A percentile compares a stretch with the other conserved stretches of the same genome.
phyloP scores from a whole-genome alignment of 2,797 vertebrate genomes.

The Brotula barbata region DNA sequence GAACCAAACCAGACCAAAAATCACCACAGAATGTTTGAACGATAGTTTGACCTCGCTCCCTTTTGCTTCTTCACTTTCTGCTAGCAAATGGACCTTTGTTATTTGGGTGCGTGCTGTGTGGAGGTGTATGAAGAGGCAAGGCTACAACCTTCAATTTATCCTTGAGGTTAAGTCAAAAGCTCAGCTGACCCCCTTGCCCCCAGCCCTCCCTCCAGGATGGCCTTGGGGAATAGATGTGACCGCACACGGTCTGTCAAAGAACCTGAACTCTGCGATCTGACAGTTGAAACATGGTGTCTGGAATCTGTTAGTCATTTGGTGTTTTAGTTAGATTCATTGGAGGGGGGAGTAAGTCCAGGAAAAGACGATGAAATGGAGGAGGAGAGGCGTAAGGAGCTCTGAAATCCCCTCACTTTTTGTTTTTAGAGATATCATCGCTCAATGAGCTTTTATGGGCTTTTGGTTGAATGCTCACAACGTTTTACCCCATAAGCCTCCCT shows the following conservation, averaged over 20 bases:
- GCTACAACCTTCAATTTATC: conserved; percentile 38
- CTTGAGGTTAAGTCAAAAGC: conserved; percentile 43
- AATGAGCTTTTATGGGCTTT: conserved; percentile 45
- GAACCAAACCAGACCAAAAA: conserved; percentile 56
- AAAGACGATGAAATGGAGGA: conserved; percentile 38
- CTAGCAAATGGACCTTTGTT: conserved; percentile 36
- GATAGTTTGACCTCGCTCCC: conserved; percentile 59
- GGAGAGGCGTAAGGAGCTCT: conserved; percentile 34
- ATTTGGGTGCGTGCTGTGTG: conserved; percentile 11
- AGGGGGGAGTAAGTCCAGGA: conserved; percentile 56
- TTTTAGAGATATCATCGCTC: conserved; percentile 33
- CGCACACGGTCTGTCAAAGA: conserved; percentile 63
- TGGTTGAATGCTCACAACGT: conserved; percentile 29
- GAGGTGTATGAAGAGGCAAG: conserved; percentile 28
- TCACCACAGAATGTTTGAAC: conserved; percentile 44
- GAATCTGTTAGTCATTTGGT: conserved; percentile 75
- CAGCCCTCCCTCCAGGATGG: conserved; percentile 21
- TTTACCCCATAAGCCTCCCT: conserved; percentile 21
- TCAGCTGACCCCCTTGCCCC: conserved; percentile 1
- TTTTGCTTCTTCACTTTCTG: conserved; percentile 44
- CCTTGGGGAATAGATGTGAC: conserved; percentile 58
- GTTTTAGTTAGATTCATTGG: too few species aligned
- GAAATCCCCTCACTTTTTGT: conserved; percentile 36
- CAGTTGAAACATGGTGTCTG: conserved; percentile 63
- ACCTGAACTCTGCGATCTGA: conserved; percentile 59